A percentile compares a stretch with the other conserved stretches of the same genome.
phyloP scores from a whole-genome alignment of 1,140 invertebrate species.

The Hypothenemus hampei region DNA sequence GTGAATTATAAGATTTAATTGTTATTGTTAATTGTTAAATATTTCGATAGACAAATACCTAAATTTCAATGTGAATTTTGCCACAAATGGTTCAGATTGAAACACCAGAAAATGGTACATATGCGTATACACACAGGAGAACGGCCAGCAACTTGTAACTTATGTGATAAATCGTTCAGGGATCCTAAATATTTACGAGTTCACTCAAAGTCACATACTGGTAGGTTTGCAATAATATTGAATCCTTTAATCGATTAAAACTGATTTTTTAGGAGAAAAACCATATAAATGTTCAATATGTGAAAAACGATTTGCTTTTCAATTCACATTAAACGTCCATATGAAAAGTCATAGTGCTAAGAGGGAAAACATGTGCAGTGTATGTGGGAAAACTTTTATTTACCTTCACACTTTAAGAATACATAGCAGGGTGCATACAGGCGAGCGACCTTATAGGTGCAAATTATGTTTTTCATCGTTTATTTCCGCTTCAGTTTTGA shows the following conservation, averaged over 20 bases:
- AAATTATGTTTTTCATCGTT: constrained; percentile 52
- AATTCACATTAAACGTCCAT: constrained; percentile 58
- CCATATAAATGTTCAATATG: constrained; percentile 55
- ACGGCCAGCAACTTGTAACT: constrained; percentile 11
- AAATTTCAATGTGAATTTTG: constrained; percentile 26
- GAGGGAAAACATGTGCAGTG: constrained; percentile 58
- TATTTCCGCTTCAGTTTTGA: constrained; percentile 72
- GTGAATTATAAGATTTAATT: not conserved
- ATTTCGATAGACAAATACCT: constrained; percentile 17
- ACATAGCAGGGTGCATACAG: constrained; percentile 73
- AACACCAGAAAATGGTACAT: constrained; percentile 54
- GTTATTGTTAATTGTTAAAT: constrained; percentile 6
- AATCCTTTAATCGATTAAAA: not conserved
- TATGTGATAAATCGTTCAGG: constrained; percentile 15
- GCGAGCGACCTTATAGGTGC: constrained; percentile 55
- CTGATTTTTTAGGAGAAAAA: constrained; percentile 46
- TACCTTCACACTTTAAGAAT: constrained; percentile 74
- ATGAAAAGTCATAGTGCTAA: constrained; percentile 60
- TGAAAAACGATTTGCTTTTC: constrained; percentile 53
- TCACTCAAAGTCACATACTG: constrained; percentile 50
- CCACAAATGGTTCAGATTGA: constrained; percentile 33
- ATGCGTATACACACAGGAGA: constrained; percentile 59
- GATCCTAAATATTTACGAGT: constrained; percentile 44
- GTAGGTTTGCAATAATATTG: constrained; percentile 6
- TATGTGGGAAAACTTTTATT: constrained; percentile 59